Evolutionary conservation across 1,140 invertebrate genomes (phyloP), one percentile per base, ranked within the genome.

Genomic region (Cydia strobilella): DNA sequence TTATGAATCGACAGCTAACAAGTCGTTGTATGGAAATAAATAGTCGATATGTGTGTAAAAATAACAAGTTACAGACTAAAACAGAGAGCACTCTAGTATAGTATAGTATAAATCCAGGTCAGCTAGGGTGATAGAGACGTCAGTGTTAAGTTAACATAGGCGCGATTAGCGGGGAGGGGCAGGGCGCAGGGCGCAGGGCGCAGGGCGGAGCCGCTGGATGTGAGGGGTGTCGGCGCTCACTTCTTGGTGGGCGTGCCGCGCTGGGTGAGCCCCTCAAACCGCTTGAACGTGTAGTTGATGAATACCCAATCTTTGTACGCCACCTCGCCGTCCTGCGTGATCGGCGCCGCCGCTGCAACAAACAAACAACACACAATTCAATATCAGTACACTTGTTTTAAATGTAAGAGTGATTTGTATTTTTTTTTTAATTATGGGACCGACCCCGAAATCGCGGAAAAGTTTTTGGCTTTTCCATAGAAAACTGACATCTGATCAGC

Each of bases 201-300:
- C n/a, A n/a, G n/a, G n/a, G n/a, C n/a, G 31, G 5, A 31, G 10
- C 6, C 18, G 42, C 13, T 12, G 18, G 59, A 39, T 12, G 35
- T 25, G 25, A 15, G n/a, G 65, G n/a, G 51, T 45, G 25, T 23
- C 48, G 18, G 45, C 42, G 66, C 77, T 91, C 88, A 96, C 94
- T 97, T 96, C 93, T 96, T 96, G 80, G 94, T 96, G 65, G 96
- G 96, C 66, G 96, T 96, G 72, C 96, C 97, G 79, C 97, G 94
- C 87, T 98, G 97, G 20, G 98, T 99, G 45, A 99, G 94, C 63
- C 98, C 98, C 93, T 99, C 98, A 91, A 99, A 99, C 78, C 99
- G 95, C 93, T 99, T 99, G 94, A 99, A 99, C 76, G 99, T 99
- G 92, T 99, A 99, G 94, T 99, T 99, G 85, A 99, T 99, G 93